phyloP scores from a whole-genome alignment of 2,797 vertebrate species.

The Poecilia velifera region DNA sequence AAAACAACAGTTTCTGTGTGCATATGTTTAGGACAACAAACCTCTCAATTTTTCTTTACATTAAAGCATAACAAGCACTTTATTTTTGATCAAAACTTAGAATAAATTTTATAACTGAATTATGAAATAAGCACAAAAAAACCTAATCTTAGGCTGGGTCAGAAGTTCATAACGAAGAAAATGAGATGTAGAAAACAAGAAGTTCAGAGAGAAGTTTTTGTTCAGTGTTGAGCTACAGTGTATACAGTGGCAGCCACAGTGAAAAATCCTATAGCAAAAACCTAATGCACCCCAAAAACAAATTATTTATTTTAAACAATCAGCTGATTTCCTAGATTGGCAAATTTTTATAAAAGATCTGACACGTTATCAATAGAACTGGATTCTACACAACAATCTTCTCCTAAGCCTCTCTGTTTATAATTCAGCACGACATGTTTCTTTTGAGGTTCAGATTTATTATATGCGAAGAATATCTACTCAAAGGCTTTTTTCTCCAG shows the following conservation, averaged over 20 bases:
- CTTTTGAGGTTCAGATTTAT: background rate
- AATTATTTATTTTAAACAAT: background rate
- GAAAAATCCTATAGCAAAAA: background rate
- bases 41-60: background rate
- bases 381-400: background rate
- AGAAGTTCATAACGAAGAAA: background rate
- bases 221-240: background rate
- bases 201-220: background rate
- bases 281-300: rapidly evolving
- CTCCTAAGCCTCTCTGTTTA: background rate
- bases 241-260: background rate
- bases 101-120: background rate
- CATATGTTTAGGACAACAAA: background rate
- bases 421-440: background rate
- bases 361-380: background rate
- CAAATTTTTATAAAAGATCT: background rate
- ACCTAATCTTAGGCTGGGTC: background rate
- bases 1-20: background rate
- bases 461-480: background rate
- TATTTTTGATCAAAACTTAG: background rate
- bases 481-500: background rate
- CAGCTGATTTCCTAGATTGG: background rate
- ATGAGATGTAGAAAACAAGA: background rate
- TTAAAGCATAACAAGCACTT: background rate
- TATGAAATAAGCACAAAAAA: background rate